phyloP scores from a whole-genome alignment of 1,140 invertebrate species.

The Charaxes varanes region DNA sequence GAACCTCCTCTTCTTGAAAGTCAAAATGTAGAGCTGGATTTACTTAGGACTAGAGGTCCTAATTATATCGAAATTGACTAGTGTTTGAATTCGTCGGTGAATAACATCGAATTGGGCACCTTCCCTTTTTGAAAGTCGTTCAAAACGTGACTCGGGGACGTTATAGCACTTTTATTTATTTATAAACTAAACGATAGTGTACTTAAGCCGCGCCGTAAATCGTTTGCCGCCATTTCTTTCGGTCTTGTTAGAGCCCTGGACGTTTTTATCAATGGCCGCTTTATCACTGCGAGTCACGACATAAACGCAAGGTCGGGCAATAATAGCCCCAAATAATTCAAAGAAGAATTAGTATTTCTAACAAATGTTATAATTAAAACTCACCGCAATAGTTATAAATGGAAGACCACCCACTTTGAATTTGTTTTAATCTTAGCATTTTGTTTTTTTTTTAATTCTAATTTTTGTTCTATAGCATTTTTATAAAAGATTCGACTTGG shows the following conservation, averaged over 20 bases:
- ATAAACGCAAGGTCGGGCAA: constrained; percentile 6
- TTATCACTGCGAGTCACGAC: constrained; percentile 19
- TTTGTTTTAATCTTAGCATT: too few relatives aligned
- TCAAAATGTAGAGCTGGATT: too few relatives aligned
- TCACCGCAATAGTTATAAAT: constrained; percentile 8
- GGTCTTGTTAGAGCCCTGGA: constrained; percentile 11
- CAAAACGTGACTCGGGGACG: constrained; percentile 11
- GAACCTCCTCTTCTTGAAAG: too few relatives aligned
- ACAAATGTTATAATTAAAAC: constrained; percentile 12
- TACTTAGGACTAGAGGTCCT: too few relatives aligned
- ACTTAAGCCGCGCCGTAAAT: constrained; percentile 18
- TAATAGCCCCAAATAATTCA: constrained; percentile 11
- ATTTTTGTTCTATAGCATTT: too few relatives aligned
- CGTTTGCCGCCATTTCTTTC: constrained; percentile 13
- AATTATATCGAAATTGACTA: too few relatives aligned
- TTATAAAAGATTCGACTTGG: too few relatives aligned
- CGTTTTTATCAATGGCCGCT: constrained; percentile 17
- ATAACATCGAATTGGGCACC: too few relatives aligned
- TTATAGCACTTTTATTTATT: constrained; percentile 16
- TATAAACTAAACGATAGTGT: constrained; percentile 14
- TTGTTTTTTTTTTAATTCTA: too few relatives aligned
- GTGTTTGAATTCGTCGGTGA: too few relatives aligned
- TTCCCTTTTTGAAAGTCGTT: too few relatives aligned
- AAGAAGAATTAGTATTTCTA: constrained; percentile 5
- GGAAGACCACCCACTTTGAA: constrained; percentile 9